These are phyloP conservation scores for Kryphioiulus occultus DNA, from an alignment of 2,888 invertebrate species.

Conservation along the genomic window DNA sequence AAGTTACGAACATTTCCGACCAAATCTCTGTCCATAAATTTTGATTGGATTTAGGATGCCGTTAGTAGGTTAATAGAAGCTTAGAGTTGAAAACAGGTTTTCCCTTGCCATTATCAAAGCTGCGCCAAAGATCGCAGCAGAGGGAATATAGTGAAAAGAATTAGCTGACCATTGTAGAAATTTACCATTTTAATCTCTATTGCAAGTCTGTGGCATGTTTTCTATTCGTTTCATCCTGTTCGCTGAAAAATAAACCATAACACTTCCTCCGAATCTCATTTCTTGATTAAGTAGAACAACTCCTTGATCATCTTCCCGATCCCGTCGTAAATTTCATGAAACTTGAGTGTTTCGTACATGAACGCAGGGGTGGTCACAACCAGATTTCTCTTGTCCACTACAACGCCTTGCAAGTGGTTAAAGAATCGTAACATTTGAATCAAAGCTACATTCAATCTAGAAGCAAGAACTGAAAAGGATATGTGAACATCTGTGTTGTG, in stretches of 20 bases:
- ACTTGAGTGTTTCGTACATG: constrained; percentile 66
- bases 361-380: constrained; percentile 69
- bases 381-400: constrained; percentile 65
- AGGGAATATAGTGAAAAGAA: background rate
- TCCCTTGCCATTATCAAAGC: too few species aligned
- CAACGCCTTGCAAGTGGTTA: constrained; percentile 61
- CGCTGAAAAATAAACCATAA: constrained; percentile 22
- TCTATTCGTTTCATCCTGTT: background rate
- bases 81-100: too few species aligned
- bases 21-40: too few species aligned
- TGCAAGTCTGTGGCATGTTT: background rate
- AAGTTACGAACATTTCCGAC: too few species aligned
- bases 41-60: too few species aligned
- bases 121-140: background rate
- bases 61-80: too few species aligned
- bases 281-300: constrained; percentile 57
- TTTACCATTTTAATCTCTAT: background rate
- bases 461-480: constrained; percentile 58
- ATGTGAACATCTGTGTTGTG: constrained; percentile 60
- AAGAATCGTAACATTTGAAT: constrained; percentile 37
- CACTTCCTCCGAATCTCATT: background rate
- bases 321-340: constrained; percentile 66
- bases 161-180: background rate
- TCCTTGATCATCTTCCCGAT: constrained; percentile 65
- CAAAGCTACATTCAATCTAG: background rate